Evolutionary conservation across 2,797 vertebrate genomes (phyloP).

Genomic region (Yasuhikotakia modesta): DNA sequence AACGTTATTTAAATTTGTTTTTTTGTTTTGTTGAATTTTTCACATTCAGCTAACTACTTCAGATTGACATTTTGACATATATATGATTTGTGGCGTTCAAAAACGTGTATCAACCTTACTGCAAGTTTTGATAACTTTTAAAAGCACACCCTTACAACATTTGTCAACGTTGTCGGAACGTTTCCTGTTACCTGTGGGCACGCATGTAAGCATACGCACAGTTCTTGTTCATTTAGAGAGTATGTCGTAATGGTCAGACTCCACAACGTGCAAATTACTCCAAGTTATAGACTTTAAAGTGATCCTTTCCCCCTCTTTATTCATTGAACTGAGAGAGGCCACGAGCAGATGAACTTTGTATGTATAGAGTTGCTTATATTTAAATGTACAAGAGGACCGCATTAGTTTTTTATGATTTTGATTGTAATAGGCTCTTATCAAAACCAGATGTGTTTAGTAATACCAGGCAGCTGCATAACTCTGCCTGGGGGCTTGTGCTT

Average conservation of each 20-base stretch:
- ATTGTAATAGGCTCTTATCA: slow-evolving; percentile 84
- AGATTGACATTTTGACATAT: too few species aligned
- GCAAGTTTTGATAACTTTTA: too few species aligned
- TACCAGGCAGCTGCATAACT: slow-evolving; percentile 79
- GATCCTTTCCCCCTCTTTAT: slow-evolving; percentile 61
- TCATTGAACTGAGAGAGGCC: slow-evolving; percentile 58
- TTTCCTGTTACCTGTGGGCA: too few species aligned
- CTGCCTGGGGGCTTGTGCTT: slow-evolving; percentile 79
- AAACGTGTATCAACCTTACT: too few species aligned
- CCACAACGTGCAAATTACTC: slow-evolving; percentile 51
- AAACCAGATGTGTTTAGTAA: slow-evolving; percentile 83
- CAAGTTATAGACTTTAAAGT: slow-evolving; percentile 46
- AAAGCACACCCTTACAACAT: too few species aligned
- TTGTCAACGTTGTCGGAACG: too few species aligned
- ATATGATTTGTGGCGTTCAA: too few species aligned
- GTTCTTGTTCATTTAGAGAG: slow-evolving; percentile 35
- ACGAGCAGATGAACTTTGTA: slow-evolving; percentile 67
- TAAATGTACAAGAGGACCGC: slow-evolving; percentile 76
- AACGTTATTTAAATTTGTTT: too few species aligned
- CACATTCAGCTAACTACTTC: too few species aligned
- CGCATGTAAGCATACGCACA: slow-evolving; percentile 24
- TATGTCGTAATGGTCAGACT: slow-evolving; percentile 31
- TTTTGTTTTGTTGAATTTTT: too few species aligned
- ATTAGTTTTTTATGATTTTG: slow-evolving; percentile 84
- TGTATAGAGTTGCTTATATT: slow-evolving; percentile 71